Base-by-base conservation (phyloP, 2,113 vertebrate species). In the Xiphophorus maculatus region DNA sequence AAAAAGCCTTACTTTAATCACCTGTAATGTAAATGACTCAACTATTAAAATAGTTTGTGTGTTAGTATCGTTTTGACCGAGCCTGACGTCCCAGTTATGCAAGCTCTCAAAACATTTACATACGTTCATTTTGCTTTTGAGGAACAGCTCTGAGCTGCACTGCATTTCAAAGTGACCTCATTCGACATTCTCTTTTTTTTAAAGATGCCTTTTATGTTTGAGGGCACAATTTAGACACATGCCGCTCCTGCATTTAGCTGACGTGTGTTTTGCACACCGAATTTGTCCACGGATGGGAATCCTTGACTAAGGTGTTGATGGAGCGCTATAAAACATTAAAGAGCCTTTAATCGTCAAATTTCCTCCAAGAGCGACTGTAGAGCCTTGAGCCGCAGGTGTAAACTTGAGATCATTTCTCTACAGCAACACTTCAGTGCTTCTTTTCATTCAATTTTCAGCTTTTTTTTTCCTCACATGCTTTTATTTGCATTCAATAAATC, bases 191-290 rank as follows among this genome's bases (percentile, higher is more conserved):
- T 83, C 77, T 84, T 67, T 74, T 84, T 80, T 85, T 67, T 73
- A 82, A 73, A 54, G n/a, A 13, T 14, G 51, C 65, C 58, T 84
- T 71, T 71, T 79, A 73, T 87, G 68, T 82, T 77, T 12, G 28
- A 28, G 77, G 72, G 83, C 83, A 76, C 63, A 66, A 27, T 60
- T 68, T 63, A 90, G 83, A 75, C 80, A 64, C 69, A 77, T 65
- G 25, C 69, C 33, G 13, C 33, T 37, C 67, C 68, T n/a, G 48
- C 88, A 87, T 86, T 86, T 88, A 78, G 80, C 85, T 89, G 84
- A 82, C 63, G 74, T 70, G 71, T 73, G 66, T 82, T 84, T 84
- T 85, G 25, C 60, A 67, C 61, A 69, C 35, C 0, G 73, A 77
- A 78, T 80, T 68, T 37, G 78, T 82, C 74, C 84, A 76, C 84